phyloP scores from a whole-genome alignment of 2,797 vertebrate species.

The Lepilemur ruficaudatus region DNA sequence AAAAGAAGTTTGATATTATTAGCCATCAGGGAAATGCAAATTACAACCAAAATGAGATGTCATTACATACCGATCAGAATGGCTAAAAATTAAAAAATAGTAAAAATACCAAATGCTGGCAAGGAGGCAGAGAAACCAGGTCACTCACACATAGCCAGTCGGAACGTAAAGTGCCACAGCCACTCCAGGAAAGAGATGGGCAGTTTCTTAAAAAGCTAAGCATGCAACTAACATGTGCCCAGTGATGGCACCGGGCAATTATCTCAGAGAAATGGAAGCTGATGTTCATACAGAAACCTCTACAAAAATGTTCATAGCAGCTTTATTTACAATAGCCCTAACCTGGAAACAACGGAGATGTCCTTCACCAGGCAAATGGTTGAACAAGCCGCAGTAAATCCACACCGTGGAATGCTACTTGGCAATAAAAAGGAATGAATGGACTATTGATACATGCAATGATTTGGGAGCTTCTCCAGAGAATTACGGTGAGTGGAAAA shows the following conservation, averaged over 20 bases:
- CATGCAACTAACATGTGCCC: too few relatives aligned
- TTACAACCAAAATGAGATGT: neutral
- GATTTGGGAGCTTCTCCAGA: neutral
- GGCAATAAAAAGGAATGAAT: neutral
- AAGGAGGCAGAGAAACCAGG: neutral
- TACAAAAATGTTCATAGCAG: neutral
- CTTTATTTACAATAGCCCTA: neutral
- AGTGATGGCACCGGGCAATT: fast-evolving
- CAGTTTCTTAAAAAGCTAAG: neutral
- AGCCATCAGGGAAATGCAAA: neutral
- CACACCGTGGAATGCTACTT: neutral
- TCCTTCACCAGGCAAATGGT: too few relatives aligned
- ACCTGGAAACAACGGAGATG: neutral
- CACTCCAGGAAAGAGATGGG: neutral
- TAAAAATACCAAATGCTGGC: neutral
- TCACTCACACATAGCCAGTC: neutral
- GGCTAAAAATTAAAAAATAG: neutral
- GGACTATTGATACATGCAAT: too few relatives aligned
- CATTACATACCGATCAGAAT: neutral
- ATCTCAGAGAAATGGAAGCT: neutral
- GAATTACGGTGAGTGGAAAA: neutral
- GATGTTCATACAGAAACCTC: too few relatives aligned
- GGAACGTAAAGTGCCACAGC: neutral
- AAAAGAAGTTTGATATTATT: neutral
- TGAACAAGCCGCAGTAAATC: too few relatives aligned